Percentiles rank a stretch among this genome's conserved stretches.
These are phyloP conservation scores for Mamestra brassicae DNA, from an alignment of 2,888 invertebrate species.

Conservation along the genomic window DNA sequence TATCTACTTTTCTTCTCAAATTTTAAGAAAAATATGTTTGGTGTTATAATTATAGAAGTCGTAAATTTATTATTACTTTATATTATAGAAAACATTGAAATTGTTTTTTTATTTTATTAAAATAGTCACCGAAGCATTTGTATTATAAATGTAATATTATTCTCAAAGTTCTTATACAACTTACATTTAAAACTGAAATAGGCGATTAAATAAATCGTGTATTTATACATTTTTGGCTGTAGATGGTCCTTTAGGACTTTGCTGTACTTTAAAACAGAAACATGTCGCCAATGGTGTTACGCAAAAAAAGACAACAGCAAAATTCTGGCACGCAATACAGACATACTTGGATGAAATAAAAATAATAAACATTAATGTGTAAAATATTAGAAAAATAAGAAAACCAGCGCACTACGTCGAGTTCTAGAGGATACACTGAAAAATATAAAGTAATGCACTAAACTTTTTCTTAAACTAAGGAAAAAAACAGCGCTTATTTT, in stretches of 20 bases:
- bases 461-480: slow-evolving; percentile 44
- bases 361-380: slow-evolving; percentile 30
- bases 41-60: slow-evolving; percentile 57
- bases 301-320: slow-evolving; percentile 79
- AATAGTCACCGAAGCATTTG: slow-evolving; percentile 64
- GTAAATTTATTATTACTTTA: slow-evolving; percentile 58
- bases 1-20: slow-evolving; percentile 33
- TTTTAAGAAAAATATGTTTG: slow-evolving; percentile 65
- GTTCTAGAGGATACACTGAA: slow-evolving; percentile 32
- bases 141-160: slow-evolving; percentile 49
- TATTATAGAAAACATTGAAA: slow-evolving; percentile 58
- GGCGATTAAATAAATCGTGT: slow-evolving; percentile 50
- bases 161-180: slow-evolving; percentile 52
- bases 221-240: slow-evolving; percentile 64
- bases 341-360: slow-evolving; percentile 54
- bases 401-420: slow-evolving; percentile 55
- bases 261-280: slow-evolving; percentile 41
- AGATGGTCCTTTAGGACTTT: slow-evolving; percentile 52
- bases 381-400: slow-evolving; percentile 10
- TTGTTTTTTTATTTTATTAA: slow-evolving; percentile 58
- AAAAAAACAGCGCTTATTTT: slow-evolving; percentile 40
- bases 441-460: slow-evolving; percentile 22
- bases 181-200: slow-evolving; percentile 61
- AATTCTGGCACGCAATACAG: slow-evolving; percentile 71
- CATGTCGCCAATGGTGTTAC: slow-evolving; percentile 15